phyloP scores from a whole-genome alignment of 2,113 vertebrate genomes.

The Rynchops niger region DNA sequence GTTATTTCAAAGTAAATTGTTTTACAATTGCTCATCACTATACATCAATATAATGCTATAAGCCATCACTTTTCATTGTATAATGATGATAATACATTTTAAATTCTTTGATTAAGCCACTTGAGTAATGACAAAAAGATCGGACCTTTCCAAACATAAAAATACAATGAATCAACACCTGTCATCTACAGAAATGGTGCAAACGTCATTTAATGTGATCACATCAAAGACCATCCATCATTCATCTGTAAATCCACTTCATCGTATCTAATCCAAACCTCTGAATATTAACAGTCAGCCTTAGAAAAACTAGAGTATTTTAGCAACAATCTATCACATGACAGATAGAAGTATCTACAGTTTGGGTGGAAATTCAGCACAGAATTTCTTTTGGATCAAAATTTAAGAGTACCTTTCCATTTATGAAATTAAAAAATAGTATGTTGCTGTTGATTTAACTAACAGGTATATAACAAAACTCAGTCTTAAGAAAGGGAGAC shows the following conservation, averaged over 20 bases:
- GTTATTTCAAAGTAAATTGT: conserved; percentile 17
- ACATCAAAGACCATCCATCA: conserved; percentile 45
- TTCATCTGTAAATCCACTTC: conserved; percentile 36
- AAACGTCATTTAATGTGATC: conserved; percentile 59
- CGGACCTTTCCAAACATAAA: conserved; percentile 39
- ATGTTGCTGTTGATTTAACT: neutral
- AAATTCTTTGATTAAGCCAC: conserved; percentile 35
- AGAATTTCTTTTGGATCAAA: neutral
- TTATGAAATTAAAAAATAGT: neutral
- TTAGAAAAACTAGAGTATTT: neutral
- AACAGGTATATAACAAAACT: neutral
- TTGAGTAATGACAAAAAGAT: conserved; percentile 62
- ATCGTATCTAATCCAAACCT: conserved; percentile 13
- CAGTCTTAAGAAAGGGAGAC: neutral
- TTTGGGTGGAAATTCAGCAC: neutral
- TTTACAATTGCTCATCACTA: conserved; percentile 21
- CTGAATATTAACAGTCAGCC: conserved; percentile 1
- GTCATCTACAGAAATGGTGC: conserved; percentile 41
- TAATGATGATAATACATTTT: conserved; percentile 24
- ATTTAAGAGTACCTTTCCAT: neutral
- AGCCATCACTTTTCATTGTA: conserved; percentile 6
- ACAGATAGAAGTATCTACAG: neutral
- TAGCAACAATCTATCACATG: neutral
- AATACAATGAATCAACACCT: conserved; percentile 64
- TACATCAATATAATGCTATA: conserved; percentile 29